Evolutionary conservation across 2,113 vertebrate genomes (phyloP), one percentile per base, ranked within the genome.

Genomic region (Tricholaema leucomelas): DNA sequence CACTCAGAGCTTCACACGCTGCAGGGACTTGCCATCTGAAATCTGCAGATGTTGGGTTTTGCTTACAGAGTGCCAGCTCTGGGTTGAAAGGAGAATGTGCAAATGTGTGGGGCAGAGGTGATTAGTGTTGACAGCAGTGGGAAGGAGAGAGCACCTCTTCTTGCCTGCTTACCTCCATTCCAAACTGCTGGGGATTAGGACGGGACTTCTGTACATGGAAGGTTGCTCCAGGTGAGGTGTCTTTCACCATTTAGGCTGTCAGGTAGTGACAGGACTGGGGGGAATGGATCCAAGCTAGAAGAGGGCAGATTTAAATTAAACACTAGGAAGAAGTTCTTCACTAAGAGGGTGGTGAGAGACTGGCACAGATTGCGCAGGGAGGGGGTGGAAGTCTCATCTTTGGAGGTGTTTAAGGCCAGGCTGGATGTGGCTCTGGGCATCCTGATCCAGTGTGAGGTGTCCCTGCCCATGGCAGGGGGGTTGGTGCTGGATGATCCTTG

Each of bases 221-320:
- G 69, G 69, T 95, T 80, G 79, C 42, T 90, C 52, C 82, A 93
- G 77, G 65, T 87, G 75, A 83, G 46, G 20, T 90, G 92, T 88
- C 79, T 87, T 90, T 89, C 52, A 71, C 79, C 24, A 14, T 2
- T 87, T 44, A 44, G 42, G 42, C 42, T 44, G 42, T 44, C 42
- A 44, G 42, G 42, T 15, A 44, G 42, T 44, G 11, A 44, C 15
- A 44, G 42, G 42, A 44, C 42, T 44, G 42, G 17, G 42, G 42
- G 17, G 42, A 44, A 44, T 44, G 42, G 42, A 44, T 44, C 17
- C 42, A 18, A 44, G 7, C 42, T 44, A 44, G 42, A 44, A 16
- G 42, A 44, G 8, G 42, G 42, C 42, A 44, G 16, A 44, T 44
- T 44, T 44, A 44, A 16, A 44, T 44, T 17, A 44, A 7, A 44